phyloP scores from a whole-genome alignment of 2,797 vertebrate genomes.

The Etheostoma nigrum region DNA sequence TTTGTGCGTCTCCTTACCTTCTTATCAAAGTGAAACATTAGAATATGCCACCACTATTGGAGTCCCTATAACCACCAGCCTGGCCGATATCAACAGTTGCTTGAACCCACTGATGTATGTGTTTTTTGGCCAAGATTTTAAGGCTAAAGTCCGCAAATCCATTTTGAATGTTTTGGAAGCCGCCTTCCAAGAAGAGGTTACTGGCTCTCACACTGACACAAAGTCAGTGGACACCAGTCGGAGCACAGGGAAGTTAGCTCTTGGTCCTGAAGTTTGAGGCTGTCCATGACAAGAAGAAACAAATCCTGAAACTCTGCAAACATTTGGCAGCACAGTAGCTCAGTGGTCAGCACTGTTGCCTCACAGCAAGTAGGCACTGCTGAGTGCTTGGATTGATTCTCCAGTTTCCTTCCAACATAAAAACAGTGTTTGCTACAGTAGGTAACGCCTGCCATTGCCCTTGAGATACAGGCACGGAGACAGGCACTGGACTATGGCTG shows the following conservation, averaged over 20 bases:
- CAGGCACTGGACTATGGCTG: too few species aligned
- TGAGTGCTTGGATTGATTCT: too few species aligned
- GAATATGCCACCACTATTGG: slow-evolving; percentile 73
- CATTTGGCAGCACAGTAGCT: too few species aligned
- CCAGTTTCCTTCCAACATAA: too few species aligned
- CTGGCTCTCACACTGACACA: slow-evolving; percentile 82
- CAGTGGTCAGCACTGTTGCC: too few species aligned
- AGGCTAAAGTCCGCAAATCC: slow-evolving; percentile 85
- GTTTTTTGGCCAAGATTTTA: slow-evolving; percentile 87
- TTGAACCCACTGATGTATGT: slow-evolving; percentile 88
- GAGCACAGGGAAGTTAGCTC: slow-evolving; percentile 18
- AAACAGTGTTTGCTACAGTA: too few species aligned
- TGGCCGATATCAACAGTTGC: slow-evolving; percentile 87
- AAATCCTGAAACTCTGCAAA: too few species aligned
- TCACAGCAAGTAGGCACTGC: too few species aligned
- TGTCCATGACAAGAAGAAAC: too few species aligned
- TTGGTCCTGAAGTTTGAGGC: too few species aligned
- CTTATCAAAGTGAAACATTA: slow-evolving; percentile 60
- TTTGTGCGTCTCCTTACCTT: slow-evolving; percentile 77
- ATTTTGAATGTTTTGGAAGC: slow-evolving; percentile 81
- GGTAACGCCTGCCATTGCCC: too few species aligned
- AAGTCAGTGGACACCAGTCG: slow-evolving; percentile 77
- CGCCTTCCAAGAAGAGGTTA: slow-evolving; percentile 62
- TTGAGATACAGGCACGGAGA: too few species aligned
- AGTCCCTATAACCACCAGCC: slow-evolving; percentile 79